phyloP scores from a whole-genome alignment of 2,888 invertebrate species.

The Drosophila maculinotata region DNA sequence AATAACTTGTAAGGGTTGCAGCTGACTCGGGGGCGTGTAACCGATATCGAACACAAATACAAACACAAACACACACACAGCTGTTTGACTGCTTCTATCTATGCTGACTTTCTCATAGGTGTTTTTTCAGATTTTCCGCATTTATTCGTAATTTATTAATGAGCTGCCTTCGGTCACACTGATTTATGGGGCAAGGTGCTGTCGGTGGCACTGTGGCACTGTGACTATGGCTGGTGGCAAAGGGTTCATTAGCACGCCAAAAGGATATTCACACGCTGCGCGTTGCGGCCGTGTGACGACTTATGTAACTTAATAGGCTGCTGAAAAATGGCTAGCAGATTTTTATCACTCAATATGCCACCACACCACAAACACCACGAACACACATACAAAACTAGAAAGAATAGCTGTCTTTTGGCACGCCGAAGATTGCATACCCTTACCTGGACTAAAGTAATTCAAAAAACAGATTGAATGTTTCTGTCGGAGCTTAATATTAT shows the following conservation, averaged over 20 bases:
- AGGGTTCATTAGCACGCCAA: conserved; percentile 74
- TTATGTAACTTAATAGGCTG: conserved; percentile 79
- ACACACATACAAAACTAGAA: conserved; percentile 2
- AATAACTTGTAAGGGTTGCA: conserved; percentile 66
- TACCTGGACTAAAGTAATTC: neutral
- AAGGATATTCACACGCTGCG: conserved; percentile 74
- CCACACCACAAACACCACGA: conserved; percentile 23
- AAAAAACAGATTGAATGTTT: neutral
- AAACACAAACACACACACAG: conserved; percentile 20
- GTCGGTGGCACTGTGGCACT: conserved; percentile 32
- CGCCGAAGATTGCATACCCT: neutral
- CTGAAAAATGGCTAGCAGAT: conserved; percentile 70
- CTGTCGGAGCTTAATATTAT: neutral
- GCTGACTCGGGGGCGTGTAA: conserved; percentile 58
- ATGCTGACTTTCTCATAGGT: conserved; percentile 33
- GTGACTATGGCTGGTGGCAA: conserved; percentile 50
- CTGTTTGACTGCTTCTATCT: conserved; percentile 14
- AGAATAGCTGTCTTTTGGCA: neutral
- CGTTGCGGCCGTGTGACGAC: conserved; percentile 42
- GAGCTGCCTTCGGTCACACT: conserved; percentile 54
- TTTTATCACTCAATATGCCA: conserved; percentile 63
- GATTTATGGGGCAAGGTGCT: conserved; percentile 69
- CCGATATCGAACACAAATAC: conserved; percentile 42
- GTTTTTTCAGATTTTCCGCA: conserved; percentile 59
- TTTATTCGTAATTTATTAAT: conserved; percentile 70